Conservation (phyloP, 2,113 vertebrate species). For the Oreochromis spilurus region DNA sequence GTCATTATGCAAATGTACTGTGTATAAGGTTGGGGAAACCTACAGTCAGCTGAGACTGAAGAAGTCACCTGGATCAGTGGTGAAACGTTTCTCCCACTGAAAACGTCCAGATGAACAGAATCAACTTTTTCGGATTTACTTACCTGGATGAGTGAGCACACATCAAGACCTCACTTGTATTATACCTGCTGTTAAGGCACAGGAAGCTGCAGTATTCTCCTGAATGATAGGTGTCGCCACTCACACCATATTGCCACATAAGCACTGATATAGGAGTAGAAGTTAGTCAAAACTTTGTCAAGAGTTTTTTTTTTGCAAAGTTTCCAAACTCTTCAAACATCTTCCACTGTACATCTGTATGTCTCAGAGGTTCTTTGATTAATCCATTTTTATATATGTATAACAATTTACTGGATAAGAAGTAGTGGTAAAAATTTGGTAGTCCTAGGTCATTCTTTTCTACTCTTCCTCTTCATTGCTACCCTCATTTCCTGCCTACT, state of each 20-base stretch:
- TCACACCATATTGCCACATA: not conserved
- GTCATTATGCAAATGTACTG: not conserved
- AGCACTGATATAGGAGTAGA: not conserved
- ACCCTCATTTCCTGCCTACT: not conserved
- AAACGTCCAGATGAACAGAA: not conserved
- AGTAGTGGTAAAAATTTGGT: not conserved
- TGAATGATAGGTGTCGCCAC: not conserved
- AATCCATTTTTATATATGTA: not conserved
- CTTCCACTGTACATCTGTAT: not conserved
- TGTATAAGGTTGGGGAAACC: not conserved
- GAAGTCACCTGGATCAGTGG: not conserved
- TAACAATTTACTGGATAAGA: not conserved
- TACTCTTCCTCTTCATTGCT: not conserved
- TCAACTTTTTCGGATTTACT: not conserved
- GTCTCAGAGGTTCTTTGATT: not conserved
- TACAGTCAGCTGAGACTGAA: not conserved
- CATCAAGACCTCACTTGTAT: not conserved
- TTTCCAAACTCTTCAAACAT: not conserved
- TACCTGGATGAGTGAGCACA: fast-evolving
- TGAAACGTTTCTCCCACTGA: not conserved
- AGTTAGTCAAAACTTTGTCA: not conserved
- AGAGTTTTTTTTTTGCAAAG: not conserved
- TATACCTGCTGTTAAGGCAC: not conserved
- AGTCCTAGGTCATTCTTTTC: not conserved
- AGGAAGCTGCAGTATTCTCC: not conserved